Evolutionary conservation across 2,888 invertebrate genomes (phyloP), one percentile per base, ranked within the genome.

Genomic region (Synanthedon andrenaeformis): DNA sequence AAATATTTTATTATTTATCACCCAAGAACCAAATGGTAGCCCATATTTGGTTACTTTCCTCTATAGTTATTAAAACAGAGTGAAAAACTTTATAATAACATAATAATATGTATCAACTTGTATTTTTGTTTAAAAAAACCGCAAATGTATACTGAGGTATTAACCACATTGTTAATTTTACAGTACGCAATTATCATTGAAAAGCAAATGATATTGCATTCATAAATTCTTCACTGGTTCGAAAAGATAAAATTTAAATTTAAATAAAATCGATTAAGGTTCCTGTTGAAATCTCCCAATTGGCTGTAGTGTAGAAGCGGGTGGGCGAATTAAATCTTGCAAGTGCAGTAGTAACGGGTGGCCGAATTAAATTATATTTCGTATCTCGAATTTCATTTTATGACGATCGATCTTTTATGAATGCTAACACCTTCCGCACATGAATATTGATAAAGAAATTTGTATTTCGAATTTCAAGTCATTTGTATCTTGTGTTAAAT

Each of bases 381-480:
- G 41, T 19, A 52, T 49, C 53, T 49, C 19, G 13, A 49, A 53
- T 49, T 49, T 42, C 13, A 13, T 45, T 14, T 12, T 45, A 45
- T 11, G 49, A n/a, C 52, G 28, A 53, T 45, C 52, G 28, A 53
- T 45, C n/a, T 45, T 12, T 13, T 55, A 54, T 42, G 49, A 54
- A 53, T 56, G 51, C 53, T 53, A 55, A 57, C 57, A 56, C 55
- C 51, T 51, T 55, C 48, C 48, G 53, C 53, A 55, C 12, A 53
- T 49, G 51, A 53, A 53, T 55, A 56, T 52, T 53, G 50, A 57
- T 56, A 51, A 58, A 52, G 14, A 45, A 17, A 14, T 48, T 50
- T 53, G 17, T 51, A 35, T 28, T 17, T 42, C n/a, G 10, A 53
- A 14, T 42, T 42, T 12, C n/a, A 14, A 42, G 19, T 12, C 17